Evolutionary conservation across 2,797 vertebrate genomes (phyloP).

Genomic region (Prunella strophiata): DNA sequence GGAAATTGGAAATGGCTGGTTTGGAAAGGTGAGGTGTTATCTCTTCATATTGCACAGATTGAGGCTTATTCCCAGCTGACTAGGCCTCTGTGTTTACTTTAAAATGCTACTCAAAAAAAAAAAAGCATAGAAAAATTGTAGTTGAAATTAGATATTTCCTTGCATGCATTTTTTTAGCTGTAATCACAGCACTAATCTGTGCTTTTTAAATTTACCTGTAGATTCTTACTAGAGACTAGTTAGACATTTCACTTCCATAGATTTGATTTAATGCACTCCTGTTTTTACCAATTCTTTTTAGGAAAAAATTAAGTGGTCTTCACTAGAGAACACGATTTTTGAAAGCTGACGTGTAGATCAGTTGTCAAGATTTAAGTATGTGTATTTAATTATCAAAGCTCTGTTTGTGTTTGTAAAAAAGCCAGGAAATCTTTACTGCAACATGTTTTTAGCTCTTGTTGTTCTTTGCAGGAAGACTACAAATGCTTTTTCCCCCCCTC

Average conservation of each 20-base stretch:
- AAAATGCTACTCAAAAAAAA: background rate
- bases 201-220: background rate
- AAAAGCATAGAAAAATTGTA: background rate
- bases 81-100: background rate
- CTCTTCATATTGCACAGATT: background rate
- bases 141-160: background rate
- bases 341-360: background rate
- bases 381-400: slow-evolving; percentile 54
- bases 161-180: background rate
- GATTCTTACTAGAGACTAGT: background rate
- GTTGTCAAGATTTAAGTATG: slow-evolving; percentile 67
- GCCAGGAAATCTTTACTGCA: slow-evolving; percentile 72
- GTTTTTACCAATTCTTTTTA: background rate
- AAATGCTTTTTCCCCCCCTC: slow-evolving; percentile 44
- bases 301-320: background rate
- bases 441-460: slow-evolving; percentile 54
- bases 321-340: background rate
- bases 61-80: background rate
- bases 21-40: slow-evolving; percentile 89
- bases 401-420: slow-evolving; percentile 21
- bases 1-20: slow-evolving; percentile 96
- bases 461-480: slow-evolving; percentile 53
- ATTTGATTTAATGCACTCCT: background rate
- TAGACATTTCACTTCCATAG: background rate
- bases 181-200: background rate